Base-by-base conservation (phyloP, 2,113 vertebrate genomes). In the Gallinago paraguaiae region DNA sequence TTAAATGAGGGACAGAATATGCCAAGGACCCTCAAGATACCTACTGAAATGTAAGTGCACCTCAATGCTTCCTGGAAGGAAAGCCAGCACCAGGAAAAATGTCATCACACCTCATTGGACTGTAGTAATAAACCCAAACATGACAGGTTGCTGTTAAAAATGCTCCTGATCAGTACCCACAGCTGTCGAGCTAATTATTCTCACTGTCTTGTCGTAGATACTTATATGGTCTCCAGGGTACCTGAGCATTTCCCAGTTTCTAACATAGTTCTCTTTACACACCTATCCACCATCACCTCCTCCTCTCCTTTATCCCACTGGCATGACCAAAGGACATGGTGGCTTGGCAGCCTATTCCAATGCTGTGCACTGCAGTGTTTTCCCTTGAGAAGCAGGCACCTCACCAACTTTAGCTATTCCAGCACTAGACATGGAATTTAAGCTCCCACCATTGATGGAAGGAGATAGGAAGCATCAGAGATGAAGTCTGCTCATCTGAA, bases 121-220 rank as follows among this genome's bases (percentile, higher is more conserved):
- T 77, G n/a, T 77, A 71, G 91, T 93, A 96, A 96, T 88, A 94
- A 83, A 65, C 76, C 43, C 81, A 93, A 95, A 88, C 83, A 90
- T 82, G 74, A 86, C 83, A 96, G 54, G 67, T 24, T 69, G 72
- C 65, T 80, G 76, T 84, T 92, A 91, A 91, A 95, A 94, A 80
- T 75, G 80, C 61, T 85, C 28, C 48, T 77, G 80, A 89, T 92
- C 71, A 76, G 91, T 86, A 87, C 54, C 65, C n/a, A 93, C 70
- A 91, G 91, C 70, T 92, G 82, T 87, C 25, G 53, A 92, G 77
- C 33, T 94, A 87, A 95, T 95, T 97, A 93, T 93, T 96, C 72
- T 92, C 15, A 3, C 61, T 89, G 59, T 85, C 91, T 89, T 94
- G 70, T 82, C 83, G 85, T 74, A 87, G 86, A 70, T 74, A 95